phyloP scores from a whole-genome alignment of 2,888 invertebrate genomes.

The Calameuta pallipes region DNA sequence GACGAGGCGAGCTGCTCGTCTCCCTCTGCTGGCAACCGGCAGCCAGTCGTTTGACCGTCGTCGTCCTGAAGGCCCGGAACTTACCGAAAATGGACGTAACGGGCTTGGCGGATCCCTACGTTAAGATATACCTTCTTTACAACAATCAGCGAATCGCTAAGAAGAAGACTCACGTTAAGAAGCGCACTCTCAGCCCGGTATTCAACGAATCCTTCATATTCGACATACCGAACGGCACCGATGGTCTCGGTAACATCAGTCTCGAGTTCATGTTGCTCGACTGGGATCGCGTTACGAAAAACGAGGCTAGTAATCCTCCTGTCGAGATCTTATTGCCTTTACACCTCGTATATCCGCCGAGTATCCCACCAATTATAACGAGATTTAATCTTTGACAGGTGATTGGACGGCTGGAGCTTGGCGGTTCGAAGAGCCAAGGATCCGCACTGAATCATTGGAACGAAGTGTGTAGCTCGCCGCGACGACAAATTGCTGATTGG shows the following conservation, averaged over 20 bases:
- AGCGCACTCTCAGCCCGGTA: conserved; percentile 96
- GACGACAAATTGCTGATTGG: conserved; percentile 99
- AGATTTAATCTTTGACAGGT: conserved; percentile 72
- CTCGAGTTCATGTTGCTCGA: conserved; percentile 91
- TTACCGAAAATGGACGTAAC: conserved; percentile 98
- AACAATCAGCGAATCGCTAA: conserved; percentile 98
- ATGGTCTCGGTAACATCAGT: conserved; percentile 83
- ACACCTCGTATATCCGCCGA: no score
- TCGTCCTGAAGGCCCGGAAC: conserved; percentile 96
- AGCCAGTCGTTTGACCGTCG: conserved; percentile 94
- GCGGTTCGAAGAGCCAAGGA: conserved; percentile 82
- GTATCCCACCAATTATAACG: background rate
- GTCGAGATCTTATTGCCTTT: background rate
- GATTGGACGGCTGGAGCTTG: conserved; percentile 94
- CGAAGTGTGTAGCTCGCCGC: conserved; percentile 95
- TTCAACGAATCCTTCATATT: conserved; percentile 99
- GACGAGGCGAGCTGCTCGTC: conserved; percentile 93
- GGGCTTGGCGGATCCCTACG: conserved; percentile 96
- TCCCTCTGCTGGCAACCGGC: conserved; percentile 99
- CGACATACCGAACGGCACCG: conserved; percentile 87
- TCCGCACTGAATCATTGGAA: conserved; percentile 95
- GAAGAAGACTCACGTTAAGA: conserved; percentile 99
- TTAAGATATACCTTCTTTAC: conserved; percentile 96
- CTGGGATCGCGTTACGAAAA: conserved; percentile 98
- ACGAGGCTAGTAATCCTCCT: conserved; percentile 72